Base-by-base conservation (phyloP, 2,113 vertebrate genomes). In the Trinectes maculatus region DNA sequence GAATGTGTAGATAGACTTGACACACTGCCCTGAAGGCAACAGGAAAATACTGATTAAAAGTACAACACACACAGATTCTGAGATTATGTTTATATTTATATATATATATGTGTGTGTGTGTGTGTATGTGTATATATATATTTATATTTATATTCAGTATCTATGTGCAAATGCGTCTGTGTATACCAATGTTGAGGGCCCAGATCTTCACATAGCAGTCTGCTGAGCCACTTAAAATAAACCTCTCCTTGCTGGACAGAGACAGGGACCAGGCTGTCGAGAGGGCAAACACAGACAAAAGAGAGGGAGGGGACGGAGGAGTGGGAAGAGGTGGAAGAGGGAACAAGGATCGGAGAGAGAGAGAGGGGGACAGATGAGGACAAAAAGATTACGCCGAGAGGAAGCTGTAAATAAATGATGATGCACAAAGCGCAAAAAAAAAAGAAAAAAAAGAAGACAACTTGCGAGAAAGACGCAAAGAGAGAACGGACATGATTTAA, bases 1-100 rank as follows among this genome's bases (percentile, higher is more conserved):
- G 82, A 92, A 94, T 0, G 93, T 93, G 89, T 94, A 94, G 83
- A 94, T 72, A 33, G 92, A 93, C 71, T 92, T 93, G 43, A 94
- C 83, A 79, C 92, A 94, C 71, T 90, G 90, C 52, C 92, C 93
- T 94, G 78, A 16, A 73, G 83, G 76, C 6, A 68, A 56, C 29
- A 55, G 56, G 15, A 82, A 79, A 80, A 72, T 44, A 66, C 44
- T 44, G 8, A 76, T 84, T 82, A 79, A 72, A 79, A 60, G 77
- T 66, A 72, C 74, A 59, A 51, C 6, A 11, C 33, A 34, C 24
- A n/a, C 16, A 36, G 4, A 8, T 43, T 43, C n/a, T n/a, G n/a
- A n/a, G n/a, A n/a, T n/a, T n/a, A n/a, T n/a, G n/a, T n/a, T n/a
- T n/a, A n/a, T n/a, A n/a, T n/a, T n/a, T n/a, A n/a, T n/a, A n/a